phyloP scores from a whole-genome alignment of 37 sponge, comb jelly and placozoan species.

The Aphrocallistes beatrix region DNA sequence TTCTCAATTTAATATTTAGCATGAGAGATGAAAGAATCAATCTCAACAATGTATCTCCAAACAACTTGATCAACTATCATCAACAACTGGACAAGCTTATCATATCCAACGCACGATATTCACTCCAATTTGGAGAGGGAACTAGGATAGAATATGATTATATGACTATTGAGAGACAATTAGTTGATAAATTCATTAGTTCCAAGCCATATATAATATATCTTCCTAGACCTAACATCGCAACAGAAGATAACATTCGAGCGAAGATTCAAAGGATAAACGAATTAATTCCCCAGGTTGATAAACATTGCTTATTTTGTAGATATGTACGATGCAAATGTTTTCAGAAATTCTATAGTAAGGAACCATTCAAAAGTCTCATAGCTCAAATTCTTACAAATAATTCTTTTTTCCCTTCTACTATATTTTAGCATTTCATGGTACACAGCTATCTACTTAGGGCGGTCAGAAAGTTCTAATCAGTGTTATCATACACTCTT shows the following conservation, averaged over 20 bases:
- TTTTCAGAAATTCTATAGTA: no score
- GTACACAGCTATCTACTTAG: no score
- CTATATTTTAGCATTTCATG: no score
- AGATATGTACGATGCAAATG: no score
- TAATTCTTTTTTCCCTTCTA: no score
- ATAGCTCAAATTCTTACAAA: no score
- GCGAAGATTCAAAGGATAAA: background rate
- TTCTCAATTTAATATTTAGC: no score
- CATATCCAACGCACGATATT: constrained; percentile 6
- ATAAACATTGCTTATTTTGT: no score
- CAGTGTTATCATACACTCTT: no score
- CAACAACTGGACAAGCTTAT: background rate
- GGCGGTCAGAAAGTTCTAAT: no score
- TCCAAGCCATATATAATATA: background rate
- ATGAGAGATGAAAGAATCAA: background rate
- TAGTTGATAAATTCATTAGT: background rate
- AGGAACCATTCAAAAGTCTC: no score
- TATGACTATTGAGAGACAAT: background rate
- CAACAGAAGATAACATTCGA: background rate
- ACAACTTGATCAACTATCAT: background rate
- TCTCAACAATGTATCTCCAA: background rate
- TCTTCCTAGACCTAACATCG: background rate
- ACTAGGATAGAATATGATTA: background rate
- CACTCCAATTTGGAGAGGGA: background rate
- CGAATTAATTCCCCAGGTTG: background rate